Conservation (phyloP, 1,140 invertebrate genomes). For the Lucilia cuprina region DNA sequence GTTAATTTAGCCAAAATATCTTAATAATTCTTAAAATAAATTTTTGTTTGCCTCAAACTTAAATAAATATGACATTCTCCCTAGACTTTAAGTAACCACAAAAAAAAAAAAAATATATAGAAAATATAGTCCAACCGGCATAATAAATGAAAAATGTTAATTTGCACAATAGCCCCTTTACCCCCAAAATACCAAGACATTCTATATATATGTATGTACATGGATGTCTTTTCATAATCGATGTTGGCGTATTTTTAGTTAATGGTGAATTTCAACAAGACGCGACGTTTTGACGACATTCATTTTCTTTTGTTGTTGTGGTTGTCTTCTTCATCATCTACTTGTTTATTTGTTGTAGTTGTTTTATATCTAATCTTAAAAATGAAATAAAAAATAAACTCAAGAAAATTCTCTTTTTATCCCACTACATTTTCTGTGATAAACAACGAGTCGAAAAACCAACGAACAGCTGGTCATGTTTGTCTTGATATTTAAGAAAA, state of each 20-base stretch:
- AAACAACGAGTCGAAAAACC: background rate
- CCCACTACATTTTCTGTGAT: background rate
- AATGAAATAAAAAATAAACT: background rate
- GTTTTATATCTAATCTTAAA: background rate
- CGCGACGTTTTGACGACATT: conserved; percentile 9
- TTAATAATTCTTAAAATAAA: no score
- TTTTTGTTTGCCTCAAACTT: no score
- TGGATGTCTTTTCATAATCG: background rate
- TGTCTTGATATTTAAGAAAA: background rate
- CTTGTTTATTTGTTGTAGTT: background rate
- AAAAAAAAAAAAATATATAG: no score
- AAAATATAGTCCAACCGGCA: no score
- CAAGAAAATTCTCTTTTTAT: background rate
- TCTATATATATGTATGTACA: no score
- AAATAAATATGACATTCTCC: no score
- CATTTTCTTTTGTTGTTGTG: background rate
- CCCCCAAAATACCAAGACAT: no score
- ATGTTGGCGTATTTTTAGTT: conserved; percentile 4
- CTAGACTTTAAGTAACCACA: no score
- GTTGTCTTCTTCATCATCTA: background rate
- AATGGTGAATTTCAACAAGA: background rate
- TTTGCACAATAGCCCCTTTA: no score
- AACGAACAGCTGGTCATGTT: background rate
- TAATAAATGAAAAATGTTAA: no score
- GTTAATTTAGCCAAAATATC: no score